These are phyloP conservation scores for Taenaris catops DNA, from an alignment of 2,888 invertebrate species.

Conservation along the genomic window DNA sequence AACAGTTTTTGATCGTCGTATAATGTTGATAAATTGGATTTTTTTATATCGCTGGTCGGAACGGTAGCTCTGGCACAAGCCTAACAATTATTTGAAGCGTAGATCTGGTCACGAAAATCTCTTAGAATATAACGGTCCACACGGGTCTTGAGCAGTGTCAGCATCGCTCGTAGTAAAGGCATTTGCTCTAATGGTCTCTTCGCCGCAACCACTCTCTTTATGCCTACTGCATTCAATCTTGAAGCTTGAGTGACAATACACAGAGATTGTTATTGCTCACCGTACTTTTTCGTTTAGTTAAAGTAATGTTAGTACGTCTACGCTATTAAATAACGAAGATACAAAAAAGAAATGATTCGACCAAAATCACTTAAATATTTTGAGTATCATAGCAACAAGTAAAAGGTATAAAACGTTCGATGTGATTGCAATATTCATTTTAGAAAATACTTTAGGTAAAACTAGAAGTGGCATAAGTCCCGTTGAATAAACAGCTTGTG, in stretches of 20 bases:
- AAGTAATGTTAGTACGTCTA: constrained; percentile 17
- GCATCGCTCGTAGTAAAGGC: constrained; percentile 43
- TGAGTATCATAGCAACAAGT: background rate
- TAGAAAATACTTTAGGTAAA: constrained; percentile 1
- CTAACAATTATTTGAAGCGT: constrained; percentile 40
- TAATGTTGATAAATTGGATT: constrained; percentile 11
- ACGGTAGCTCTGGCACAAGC: constrained; percentile 27
- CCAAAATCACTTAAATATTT: constrained; percentile 13
- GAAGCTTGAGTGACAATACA: constrained; percentile 19
- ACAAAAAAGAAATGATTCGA: constrained; percentile 11
- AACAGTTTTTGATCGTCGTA: constrained; percentile 3
- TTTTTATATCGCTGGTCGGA: constrained; percentile 20
- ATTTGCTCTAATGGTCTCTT: constrained; percentile 56
- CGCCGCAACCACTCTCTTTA: constrained; percentile 32
- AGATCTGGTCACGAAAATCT: constrained; percentile 57
- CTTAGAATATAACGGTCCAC: constrained; percentile 43
- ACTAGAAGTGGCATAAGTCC: constrained; percentile 4
- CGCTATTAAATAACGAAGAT: constrained; percentile 17
- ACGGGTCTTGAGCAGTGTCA: constrained; percentile 45
- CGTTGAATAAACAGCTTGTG: constrained; percentile 7
- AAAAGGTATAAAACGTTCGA: background rate
- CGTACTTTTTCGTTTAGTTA: constrained; percentile 13
- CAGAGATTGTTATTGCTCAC: constrained; percentile 18
- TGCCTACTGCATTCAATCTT: constrained; percentile 22
- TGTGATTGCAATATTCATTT: background rate